phyloP scores from a whole-genome alignment of 2,797 vertebrate species.

The Ibycter americanus region DNA sequence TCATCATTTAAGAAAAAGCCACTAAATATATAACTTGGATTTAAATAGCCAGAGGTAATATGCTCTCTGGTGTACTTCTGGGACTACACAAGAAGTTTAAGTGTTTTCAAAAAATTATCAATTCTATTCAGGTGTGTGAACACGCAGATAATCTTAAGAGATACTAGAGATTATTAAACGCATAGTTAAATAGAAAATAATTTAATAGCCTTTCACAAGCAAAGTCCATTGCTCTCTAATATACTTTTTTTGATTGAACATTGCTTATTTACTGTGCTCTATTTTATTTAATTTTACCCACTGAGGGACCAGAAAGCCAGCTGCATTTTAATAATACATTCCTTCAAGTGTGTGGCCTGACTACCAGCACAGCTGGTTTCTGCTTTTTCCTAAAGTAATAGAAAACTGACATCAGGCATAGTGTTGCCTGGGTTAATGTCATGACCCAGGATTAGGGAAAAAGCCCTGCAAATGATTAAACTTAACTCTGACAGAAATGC shows the following conservation, averaged over 20 bases:
- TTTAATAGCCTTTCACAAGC: not conserved
- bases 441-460: not conserved
- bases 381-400: not conserved
- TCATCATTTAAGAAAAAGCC: not conserved
- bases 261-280: not conserved
- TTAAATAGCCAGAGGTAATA: not conserved
- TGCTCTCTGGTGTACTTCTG: not conserved
- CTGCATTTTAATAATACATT: not conserved
- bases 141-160: not conserved
- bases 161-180: not conserved
- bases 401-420: not conserved
- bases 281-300: not conserved
- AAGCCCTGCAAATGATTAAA: not conserved
- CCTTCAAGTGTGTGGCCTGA: not conserved
- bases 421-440: not conserved
- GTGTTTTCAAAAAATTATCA: rapidly evolving
- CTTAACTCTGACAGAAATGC: not conserved
- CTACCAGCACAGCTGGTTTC: not conserved
- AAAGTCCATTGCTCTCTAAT: not conserved
- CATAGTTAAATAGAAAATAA: not conserved
- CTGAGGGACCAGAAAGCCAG: not conserved
- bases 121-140: not conserved
- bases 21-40: not conserved
- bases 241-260: not conserved
- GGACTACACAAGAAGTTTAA: not conserved